Base-by-base conservation (phyloP, 1,140 invertebrate genomes). In the Sitophilus oryzae region DNA sequence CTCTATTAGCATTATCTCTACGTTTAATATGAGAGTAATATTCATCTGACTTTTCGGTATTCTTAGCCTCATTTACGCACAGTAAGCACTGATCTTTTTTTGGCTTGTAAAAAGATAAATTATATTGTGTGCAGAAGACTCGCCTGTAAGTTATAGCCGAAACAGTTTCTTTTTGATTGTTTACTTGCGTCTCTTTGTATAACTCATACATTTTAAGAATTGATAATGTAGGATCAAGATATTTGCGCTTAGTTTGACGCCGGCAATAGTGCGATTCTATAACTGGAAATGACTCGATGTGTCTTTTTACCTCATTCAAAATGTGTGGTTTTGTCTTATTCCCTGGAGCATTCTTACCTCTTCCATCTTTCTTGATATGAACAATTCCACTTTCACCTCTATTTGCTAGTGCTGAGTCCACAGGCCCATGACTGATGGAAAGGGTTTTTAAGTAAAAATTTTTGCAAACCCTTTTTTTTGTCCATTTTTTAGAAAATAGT, bases 381-480 rank as follows among this genome's bases (percentile, higher is more conserved):
- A 10, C 21, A 6, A 21, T 45, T 45, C 43, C 43, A 45, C 20
- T 45, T 45, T 16, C 20, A 45, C 43, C 43, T 45, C 9, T 45
- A 22, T 45, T 45, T 18, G 20, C 10, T 45, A 45, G 9, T 22
- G 19, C 43, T 9, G 20, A 23, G 20, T 45, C 43, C 9, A 45
- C 19, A 16, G 43, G 15, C 20, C 43, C 43, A 45, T 45, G 43
- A 11, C 43, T 45, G 14, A 45, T 45, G 9, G 43, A 45, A 16
- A 45, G 20, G 43, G 43, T 45, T 21, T 45, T 45, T 22, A 45
- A 45, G 22, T 45, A 45, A 45, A 45, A 45, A 45, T 45, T 45
- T 45, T 45, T 45, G 20, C 43, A 22, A 45, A 22, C 43, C 19
- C 15, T 45, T 22, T 45, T 45, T n/a, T n/a, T n/a, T n/a, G n/a